phyloP scores from a whole-genome alignment of 2,113 vertebrate genomes.

The Bombycilla garrulus region DNA sequence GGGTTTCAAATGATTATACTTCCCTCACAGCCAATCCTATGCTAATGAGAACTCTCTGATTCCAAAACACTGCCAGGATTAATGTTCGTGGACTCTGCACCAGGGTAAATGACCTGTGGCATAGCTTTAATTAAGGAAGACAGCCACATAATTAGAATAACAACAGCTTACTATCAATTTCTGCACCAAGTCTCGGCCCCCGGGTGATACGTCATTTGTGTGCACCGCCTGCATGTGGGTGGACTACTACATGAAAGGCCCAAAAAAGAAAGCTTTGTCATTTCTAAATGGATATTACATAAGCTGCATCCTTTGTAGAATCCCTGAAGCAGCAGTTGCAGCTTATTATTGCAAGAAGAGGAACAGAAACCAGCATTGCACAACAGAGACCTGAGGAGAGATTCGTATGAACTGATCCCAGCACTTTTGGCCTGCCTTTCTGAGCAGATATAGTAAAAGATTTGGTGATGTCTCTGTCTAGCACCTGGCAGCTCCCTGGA shows the following conservation, averaged over 20 bases:
- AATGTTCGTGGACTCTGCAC: conserved; percentile 24
- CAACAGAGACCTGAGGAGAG: background rate
- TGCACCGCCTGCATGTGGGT: conserved; percentile 46
- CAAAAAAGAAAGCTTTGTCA: conserved; percentile 58
- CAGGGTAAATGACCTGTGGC: conserved; percentile 57
- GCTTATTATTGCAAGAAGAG: conserved; percentile 10
- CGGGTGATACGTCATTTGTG: conserved; percentile 28
- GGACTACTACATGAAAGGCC: conserved; percentile 61
- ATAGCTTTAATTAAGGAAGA: conserved; percentile 64
- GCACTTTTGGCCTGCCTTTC: background rate
- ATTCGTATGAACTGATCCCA: background rate
- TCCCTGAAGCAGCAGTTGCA: conserved; percentile 54
- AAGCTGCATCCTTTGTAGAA: conserved; percentile 43
- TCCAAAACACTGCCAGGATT: conserved; percentile 44
- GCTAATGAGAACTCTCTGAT: conserved; percentile 49
- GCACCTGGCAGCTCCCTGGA: background rate
- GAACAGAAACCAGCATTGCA: conserved; percentile 49
- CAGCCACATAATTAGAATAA: conserved; percentile 51
- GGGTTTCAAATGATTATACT: conserved; percentile 37
- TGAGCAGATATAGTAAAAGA: background rate
- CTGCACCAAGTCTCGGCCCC: conserved; percentile 37
- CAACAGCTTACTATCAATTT: conserved; percentile 51
- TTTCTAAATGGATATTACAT: conserved; percentile 58
- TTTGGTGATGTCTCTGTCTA: background rate
- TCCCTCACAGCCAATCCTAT: conserved; percentile 14